These are phyloP conservation scores for Lanistes nyassanus DNA, from an alignment of 1,140 invertebrate genomes.

Conservation along the genomic window DNA sequence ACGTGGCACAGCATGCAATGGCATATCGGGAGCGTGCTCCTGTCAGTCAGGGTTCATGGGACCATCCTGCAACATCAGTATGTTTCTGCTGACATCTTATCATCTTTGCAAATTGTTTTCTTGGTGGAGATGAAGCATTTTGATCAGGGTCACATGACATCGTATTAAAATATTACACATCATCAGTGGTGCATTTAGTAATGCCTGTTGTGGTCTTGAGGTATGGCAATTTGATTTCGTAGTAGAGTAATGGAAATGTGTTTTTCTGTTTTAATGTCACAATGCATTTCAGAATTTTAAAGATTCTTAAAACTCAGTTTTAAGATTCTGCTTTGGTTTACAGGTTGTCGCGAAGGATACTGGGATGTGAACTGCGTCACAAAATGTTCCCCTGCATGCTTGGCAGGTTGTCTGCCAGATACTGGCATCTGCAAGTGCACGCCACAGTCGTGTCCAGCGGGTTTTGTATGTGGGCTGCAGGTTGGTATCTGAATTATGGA, in stretches of 20 bases:
- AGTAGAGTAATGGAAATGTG: too few species aligned
- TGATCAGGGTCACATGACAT: too few species aligned
- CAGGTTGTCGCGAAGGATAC: slow-evolving; percentile 36
- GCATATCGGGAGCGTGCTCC: slow-evolving; percentile 78
- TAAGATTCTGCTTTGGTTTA: not conserved
- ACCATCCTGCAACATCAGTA: slow-evolving; percentile 73
- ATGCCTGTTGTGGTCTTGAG: too few species aligned
- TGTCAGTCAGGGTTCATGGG: slow-evolving; percentile 84
- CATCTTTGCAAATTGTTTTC: too few species aligned
- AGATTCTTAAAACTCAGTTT: not conserved
- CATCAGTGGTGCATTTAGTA: too few species aligned
- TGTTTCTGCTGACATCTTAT: slow-evolving; percentile 58
- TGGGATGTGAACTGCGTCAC: slow-evolving; percentile 42
- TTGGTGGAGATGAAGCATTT: too few species aligned
- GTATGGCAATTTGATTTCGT: too few species aligned
- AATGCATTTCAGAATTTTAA: too few species aligned
- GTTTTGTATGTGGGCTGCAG: slow-evolving; percentile 27
- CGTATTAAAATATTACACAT: too few species aligned
- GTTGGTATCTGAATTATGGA: slow-evolving; percentile 26
- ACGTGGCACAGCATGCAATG: slow-evolving; percentile 63
- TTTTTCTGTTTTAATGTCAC: too few species aligned
- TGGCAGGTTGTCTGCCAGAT: slow-evolving; percentile 59
- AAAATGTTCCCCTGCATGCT: slow-evolving; percentile 68
- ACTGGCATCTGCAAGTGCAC: slow-evolving; percentile 83
- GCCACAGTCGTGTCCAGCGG: slow-evolving; percentile 70